phyloP scores from a whole-genome alignment of 2,888 invertebrate genomes.

The Sesia apiformis region DNA sequence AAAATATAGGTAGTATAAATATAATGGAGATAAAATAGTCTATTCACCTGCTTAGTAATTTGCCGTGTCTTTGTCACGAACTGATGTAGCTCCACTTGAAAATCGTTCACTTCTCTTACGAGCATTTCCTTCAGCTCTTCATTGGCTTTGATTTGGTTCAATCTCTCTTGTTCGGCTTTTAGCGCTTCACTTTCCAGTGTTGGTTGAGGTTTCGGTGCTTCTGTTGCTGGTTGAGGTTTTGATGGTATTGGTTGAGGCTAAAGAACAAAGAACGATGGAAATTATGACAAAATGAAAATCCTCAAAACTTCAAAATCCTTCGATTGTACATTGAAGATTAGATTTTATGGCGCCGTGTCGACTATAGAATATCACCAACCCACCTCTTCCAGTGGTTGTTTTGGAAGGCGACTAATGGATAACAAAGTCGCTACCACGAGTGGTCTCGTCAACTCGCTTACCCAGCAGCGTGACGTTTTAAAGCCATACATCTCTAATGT shows the following conservation, averaged over 20 bases:
- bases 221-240: neutral
- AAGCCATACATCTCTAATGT: too few species aligned
- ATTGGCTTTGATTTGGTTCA: constrained; percentile 42
- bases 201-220: constrained; percentile 18
- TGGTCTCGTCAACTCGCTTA: too few species aligned
- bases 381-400: too few species aligned
- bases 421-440: too few species aligned
- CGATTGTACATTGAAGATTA: neutral
- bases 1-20: too few species aligned
- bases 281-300: too few species aligned
- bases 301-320: too few species aligned
- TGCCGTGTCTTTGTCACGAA: constrained; percentile 70
- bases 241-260: neutral
- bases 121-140: constrained; percentile 76
- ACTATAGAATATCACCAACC: too few species aligned
- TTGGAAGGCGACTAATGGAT: too few species aligned
- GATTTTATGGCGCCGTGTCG: neutral
- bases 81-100: constrained; percentile 78
- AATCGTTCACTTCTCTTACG: constrained; percentile 76
- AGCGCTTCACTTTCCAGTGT: constrained; percentile 39
- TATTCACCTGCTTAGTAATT: constrained; percentile 31
- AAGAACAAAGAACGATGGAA: too few species aligned
- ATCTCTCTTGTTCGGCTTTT: constrained; percentile 49
- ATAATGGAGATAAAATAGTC: neutral
- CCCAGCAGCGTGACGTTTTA: too few species aligned